Percentiles rank a stretch among this genome's conserved stretches.
Conservation (phyloP, 2,113 vertebrate genomes). For the Lophura nycthemera region DNA sequence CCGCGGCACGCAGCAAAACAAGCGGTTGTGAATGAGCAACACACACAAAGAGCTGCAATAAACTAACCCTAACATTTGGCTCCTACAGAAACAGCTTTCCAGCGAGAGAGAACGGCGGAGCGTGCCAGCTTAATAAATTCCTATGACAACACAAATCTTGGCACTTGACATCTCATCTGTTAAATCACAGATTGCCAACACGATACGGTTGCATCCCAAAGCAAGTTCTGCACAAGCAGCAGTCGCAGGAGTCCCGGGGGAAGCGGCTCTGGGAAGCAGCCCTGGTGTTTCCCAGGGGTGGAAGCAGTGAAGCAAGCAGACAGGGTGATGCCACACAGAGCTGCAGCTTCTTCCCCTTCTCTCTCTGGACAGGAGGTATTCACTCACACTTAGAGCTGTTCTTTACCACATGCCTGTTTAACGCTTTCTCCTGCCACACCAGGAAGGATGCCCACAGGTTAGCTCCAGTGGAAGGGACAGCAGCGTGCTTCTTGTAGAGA, state of each 20-base stretch:
- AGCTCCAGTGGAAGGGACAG: neutral
- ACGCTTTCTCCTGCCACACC: neutral
- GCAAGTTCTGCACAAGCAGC: neutral
- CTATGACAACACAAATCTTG: constrained; percentile 53
- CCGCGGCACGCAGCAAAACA: neutral
- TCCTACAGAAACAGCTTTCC: constrained; percentile 32
- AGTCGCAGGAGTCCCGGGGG: neutral
- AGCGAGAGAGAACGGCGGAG: neutral
- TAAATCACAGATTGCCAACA: constrained; percentile 12
- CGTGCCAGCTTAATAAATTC: constrained; percentile 44
- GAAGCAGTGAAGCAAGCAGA: neutral
- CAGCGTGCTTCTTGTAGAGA: neutral
- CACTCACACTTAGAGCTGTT: neutral
- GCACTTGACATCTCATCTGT: constrained; percentile 47
- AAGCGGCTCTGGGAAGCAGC: neutral
- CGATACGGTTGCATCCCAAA: neutral
- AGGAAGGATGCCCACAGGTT: neutral
- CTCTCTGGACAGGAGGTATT: neutral
- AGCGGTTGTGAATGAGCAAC: constrained; percentile 19
- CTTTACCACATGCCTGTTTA: neutral
- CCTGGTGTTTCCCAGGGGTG: neutral
- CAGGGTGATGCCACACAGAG: neutral
- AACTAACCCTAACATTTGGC: constrained; percentile 36
- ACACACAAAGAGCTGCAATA: constrained; percentile 7
- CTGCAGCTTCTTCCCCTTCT: fast-evolving